phyloP scores from a whole-genome alignment of 2,113 vertebrate genomes.

The Bubo bubo region DNA sequence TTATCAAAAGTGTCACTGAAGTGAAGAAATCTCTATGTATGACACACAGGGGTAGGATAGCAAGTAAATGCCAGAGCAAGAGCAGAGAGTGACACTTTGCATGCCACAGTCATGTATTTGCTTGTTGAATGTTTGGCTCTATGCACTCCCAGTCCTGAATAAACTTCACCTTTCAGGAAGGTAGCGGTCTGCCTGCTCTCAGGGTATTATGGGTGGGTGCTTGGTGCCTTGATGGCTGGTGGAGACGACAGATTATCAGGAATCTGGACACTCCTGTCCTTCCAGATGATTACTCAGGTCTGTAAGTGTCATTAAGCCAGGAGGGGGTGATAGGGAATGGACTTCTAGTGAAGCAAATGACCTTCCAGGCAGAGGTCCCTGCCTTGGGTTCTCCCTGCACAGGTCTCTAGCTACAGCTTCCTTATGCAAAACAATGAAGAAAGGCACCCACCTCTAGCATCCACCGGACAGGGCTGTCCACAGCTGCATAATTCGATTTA shows the following conservation, averaged over 20 bases:
- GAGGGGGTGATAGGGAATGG: background rate
- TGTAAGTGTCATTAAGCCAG: background rate
- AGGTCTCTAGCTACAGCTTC: background rate
- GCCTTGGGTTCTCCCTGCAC: background rate
- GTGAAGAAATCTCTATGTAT: background rate
- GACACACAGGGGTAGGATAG: background rate
- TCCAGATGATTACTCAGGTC: background rate
- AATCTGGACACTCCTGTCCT: slow-evolving; percentile 30
- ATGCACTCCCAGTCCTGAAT: background rate
- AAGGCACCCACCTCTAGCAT: slow-evolving; percentile 58
- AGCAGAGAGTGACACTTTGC: background rate
- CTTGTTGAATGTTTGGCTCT: background rate
- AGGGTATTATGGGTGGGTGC: background rate
- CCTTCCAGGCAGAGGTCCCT: background rate
- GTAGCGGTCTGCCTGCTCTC: background rate
- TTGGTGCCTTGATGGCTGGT: background rate
- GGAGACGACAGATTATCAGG: background rate
- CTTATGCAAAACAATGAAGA: background rate
- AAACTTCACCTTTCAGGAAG: background rate
- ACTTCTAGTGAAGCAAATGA: background rate
- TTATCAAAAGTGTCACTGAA: background rate
- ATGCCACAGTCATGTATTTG: background rate
- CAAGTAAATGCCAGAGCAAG: background rate
- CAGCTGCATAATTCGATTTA: background rate
- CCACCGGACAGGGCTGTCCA: background rate